These are phyloP conservation scores for Triops longicaudatus DNA, from an alignment of 1,140 invertebrate genomes.

Conservation along the genomic window DNA sequence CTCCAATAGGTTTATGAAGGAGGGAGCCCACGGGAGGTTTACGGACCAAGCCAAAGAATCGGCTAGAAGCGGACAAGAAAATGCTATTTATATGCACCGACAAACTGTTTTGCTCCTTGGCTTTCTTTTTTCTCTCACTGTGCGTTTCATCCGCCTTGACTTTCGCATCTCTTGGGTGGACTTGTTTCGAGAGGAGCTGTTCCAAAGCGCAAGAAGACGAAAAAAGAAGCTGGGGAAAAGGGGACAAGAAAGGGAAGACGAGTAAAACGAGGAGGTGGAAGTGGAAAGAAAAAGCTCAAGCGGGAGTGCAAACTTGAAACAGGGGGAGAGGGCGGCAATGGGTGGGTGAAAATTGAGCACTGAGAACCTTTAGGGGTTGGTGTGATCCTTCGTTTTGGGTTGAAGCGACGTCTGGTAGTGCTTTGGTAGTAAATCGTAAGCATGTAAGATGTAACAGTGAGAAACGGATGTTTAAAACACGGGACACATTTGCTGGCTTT, in stretches of 20 bases:
- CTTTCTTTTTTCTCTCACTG: neutral
- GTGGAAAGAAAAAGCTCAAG: no score
- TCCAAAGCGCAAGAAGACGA: neutral
- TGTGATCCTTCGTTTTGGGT: constrained; percentile 6
- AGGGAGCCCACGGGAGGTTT: neutral
- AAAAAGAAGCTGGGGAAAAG: neutral
- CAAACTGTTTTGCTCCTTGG: neutral
- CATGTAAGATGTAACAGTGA: neutral
- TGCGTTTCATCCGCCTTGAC: neutral
- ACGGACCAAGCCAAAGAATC: neutral
- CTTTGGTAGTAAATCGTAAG: neutral
- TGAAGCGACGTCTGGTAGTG: neutral
- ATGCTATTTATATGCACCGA: neutral
- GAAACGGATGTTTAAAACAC: constrained; percentile 4
- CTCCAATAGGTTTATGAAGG: no score
- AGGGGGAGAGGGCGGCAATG: no score
- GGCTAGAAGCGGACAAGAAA: neutral
- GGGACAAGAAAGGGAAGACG: neutral
- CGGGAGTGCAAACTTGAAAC: no score
- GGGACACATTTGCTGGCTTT: neutral
- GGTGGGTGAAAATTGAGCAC: neutral
- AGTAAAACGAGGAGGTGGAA: no score
- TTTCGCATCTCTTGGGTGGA: neutral
- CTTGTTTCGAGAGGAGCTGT: neutral
- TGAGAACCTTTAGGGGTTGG: neutral